phyloP scores from a whole-genome alignment of 2,888 invertebrate genomes.

The Chirona hameri region DNA sequence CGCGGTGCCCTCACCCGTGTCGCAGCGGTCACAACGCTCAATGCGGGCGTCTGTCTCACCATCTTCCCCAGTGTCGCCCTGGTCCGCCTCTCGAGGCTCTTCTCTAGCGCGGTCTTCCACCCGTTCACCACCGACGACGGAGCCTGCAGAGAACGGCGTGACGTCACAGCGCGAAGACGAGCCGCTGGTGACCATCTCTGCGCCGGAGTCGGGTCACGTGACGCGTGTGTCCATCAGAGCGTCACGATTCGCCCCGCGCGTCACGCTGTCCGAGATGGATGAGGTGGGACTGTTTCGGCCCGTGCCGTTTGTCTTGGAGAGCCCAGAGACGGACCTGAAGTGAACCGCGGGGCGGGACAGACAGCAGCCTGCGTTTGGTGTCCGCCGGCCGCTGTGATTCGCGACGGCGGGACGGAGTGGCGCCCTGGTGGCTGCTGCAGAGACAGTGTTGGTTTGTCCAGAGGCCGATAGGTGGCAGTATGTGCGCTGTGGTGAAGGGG shows the following conservation, averaged over 20 bases:
- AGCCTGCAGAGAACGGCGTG: background rate
- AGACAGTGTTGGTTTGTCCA: too few species aligned
- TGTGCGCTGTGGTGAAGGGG: background rate
- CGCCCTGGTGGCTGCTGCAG: too few species aligned
- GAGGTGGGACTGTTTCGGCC: background rate
- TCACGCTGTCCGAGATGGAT: background rate
- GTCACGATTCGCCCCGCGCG: background rate
- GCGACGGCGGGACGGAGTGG: background rate
- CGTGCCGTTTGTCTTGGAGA: conserved; percentile 8
- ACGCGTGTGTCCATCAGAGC: background rate
- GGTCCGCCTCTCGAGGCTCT: background rate
- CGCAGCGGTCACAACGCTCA: too few species aligned
- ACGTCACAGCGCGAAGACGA: background rate
- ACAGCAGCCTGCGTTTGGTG: too few species aligned
- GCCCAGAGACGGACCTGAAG: conserved; percentile 23
- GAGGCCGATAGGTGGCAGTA: background rate
- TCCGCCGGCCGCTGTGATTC: background rate
- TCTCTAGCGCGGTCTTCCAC: background rate
- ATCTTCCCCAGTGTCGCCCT: background rate
- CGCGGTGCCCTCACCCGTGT: background rate
- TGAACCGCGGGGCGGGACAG: background rate
- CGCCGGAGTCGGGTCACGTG: background rate
- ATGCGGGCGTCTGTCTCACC: background rate
- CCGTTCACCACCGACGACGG: background rate
- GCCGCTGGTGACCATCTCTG: background rate